Percentiles rank a stretch among this genome's conserved stretches.
Conservation (phyloP, 2,113 vertebrate genomes). For the Euleptes europaea region DNA sequence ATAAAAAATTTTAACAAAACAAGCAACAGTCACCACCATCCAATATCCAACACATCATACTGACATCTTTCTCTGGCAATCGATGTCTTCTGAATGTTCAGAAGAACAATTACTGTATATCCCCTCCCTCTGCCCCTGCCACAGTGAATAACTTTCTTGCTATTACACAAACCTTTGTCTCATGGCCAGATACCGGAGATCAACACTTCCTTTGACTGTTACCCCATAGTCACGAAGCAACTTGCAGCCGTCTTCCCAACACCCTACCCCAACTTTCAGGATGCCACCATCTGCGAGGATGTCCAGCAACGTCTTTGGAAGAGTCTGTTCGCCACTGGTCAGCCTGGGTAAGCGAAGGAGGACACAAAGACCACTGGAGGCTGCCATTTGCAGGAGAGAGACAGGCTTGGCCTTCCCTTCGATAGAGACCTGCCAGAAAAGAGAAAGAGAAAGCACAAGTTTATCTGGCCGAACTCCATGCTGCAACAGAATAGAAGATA, state of each 20-base stretch:
- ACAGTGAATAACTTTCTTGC: neutral
- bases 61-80: neutral
- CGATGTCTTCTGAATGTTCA: constrained; percentile 6
- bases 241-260: constrained; percentile 90
- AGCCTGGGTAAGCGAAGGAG: constrained; percentile 86
- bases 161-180: constrained; percentile 79
- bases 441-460: constrained; percentile 28
- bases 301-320: constrained; percentile 83
- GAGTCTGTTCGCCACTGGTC: constrained; percentile 59
- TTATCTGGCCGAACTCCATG: neutral
- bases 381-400: constrained; percentile 91
- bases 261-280: constrained; percentile 94
- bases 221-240: constrained; percentile 86
- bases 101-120: neutral
- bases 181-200: constrained; percentile 89
- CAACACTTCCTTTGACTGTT: constrained; percentile 82
- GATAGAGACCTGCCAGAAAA: constrained; percentile 81
- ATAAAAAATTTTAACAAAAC: neutral
- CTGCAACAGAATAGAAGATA: neutral
- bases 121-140: neutral
- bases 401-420: constrained; percentile 83
- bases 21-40: neutral
- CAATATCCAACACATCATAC: neutral
- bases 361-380: constrained; percentile 85
- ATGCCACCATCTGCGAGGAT: constrained; percentile 82